Base-by-base conservation (phyloP, 2,888 invertebrate species). In the Imbricaverruca yamaguchii region DNA sequence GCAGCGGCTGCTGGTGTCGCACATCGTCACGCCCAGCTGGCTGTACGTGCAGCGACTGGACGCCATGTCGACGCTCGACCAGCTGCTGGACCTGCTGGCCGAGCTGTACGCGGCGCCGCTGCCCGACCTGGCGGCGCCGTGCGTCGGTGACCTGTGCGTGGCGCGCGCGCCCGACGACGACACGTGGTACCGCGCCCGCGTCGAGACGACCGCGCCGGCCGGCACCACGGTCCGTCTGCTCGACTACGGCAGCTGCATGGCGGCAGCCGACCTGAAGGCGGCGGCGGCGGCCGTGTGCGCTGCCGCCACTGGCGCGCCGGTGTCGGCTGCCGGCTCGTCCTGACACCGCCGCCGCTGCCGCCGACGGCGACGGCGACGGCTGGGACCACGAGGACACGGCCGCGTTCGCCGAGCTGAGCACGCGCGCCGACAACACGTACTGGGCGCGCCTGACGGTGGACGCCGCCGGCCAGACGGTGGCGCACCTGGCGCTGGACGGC, bases 91-190 rank as follows among this genome's bases (percentile, higher is more conserved):
- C 74, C 55, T 53, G 74, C 74, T 74, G 55, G 39, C 13, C 21
- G 74, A 74, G 74, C 55, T 74, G 74, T 74, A 74, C 74, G 53
- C 23, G 69, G 18, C 69, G 55, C 55, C 74, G 21, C 18, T 18
- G 74, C 15, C 39, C 39, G 10, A 18, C 55, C 74, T 74, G 21
- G 21, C 74, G 10, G 53, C 55, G 6, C 74, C 74, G 12, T 74
- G 74, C 55, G 53, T 53, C 10, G 74, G 74, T 0, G 74, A 74
- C 55, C 53, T 74, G 18, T 74, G 74, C 21, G 74, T 74, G 9
- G 74, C 21, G 21, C 39, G 74, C 74, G 8, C 55, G 1, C 12
- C 53, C 1, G 74, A 74, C 10, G 74, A 74, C 23, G 74, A 74
- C 53, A 23, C 23, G 21, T 74, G 74, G 74, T 23, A 74, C 74